phyloP scores from a whole-genome alignment of 2,888 invertebrate species.

The Nysson spinosus region DNA sequence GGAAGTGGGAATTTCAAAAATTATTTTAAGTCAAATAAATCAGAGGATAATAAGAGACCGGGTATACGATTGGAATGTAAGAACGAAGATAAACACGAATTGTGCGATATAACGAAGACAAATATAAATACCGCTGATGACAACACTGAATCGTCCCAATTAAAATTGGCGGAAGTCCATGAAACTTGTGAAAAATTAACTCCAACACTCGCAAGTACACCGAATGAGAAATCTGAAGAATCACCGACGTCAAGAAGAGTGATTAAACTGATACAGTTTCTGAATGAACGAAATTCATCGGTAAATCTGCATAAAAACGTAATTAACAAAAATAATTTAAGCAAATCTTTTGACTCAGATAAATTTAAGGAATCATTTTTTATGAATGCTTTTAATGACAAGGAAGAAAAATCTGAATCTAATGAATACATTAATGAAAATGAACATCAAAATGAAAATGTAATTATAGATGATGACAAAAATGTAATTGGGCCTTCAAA shows the following conservation, averaged over 20 bases:
- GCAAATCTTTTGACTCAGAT: constrained; percentile 35
- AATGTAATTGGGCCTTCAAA: no score
- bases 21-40: constrained; percentile 70
- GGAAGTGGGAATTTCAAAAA: constrained; percentile 68
- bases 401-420: constrained; percentile 14
- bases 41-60: constrained; percentile 54
- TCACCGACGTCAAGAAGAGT: constrained; percentile 60
- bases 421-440: not conserved
- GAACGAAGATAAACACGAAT: not conserved
- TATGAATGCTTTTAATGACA: constrained; percentile 67
- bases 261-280: constrained; percentile 62
- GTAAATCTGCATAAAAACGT: constrained; percentile 8
- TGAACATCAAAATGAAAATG: constrained; percentile 1
- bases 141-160: no score
- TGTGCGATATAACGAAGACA: not conserved
- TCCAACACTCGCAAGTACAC: constrained; percentile 1
- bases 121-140: no score
- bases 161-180: not conserved
- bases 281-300: constrained; percentile 28
- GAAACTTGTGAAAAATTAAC: constrained; percentile 3
- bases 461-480: not conserved
- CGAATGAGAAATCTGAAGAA: constrained; percentile 11
- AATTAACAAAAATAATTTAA: constrained; percentile 14
- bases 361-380: constrained; percentile 72
- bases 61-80: constrained; percentile 44